phyloP scores from a whole-genome alignment of 2,888 invertebrate genomes.

The Archips crataeganus region DNA sequence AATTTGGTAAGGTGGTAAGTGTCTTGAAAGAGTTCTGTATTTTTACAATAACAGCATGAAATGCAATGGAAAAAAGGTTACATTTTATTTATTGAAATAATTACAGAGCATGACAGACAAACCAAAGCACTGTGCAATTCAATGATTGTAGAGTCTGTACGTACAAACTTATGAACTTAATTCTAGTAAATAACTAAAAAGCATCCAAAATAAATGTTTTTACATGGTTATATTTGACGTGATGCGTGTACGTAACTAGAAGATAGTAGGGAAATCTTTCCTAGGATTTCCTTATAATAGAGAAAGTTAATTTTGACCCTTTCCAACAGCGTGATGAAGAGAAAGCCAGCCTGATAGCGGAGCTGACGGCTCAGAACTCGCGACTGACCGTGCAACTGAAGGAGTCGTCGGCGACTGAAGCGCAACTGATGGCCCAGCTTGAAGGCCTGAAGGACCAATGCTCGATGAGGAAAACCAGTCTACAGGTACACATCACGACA shows the following conservation, averaged over 20 bases:
- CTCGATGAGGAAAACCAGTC: conserved; percentile 91
- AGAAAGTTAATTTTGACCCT: conserved; percentile 43
- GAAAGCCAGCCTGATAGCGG: conserved; percentile 91
- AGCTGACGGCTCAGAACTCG: conserved; percentile 95
- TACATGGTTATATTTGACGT: too few relatives aligned
- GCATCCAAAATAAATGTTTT: too few relatives aligned
- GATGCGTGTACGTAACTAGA: neutral
- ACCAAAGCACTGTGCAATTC: too few relatives aligned
- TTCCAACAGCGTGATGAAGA: conserved; percentile 89
- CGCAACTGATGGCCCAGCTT: conserved; percentile 92
- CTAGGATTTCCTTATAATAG: neutral
- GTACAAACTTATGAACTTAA: too few relatives aligned
- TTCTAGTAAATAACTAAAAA: too few relatives aligned
- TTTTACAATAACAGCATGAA: too few relatives aligned
- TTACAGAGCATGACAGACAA: too few relatives aligned
- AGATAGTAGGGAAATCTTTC: neutral
- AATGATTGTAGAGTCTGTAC: too few relatives aligned
- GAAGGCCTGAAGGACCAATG: conserved; percentile 94
- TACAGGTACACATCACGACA: conserved; percentile 83
- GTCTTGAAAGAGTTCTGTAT: too few relatives aligned
- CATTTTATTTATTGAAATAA: too few relatives aligned
- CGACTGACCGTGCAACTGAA: conserved; percentile 94
- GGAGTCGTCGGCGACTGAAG: conserved; percentile 92
- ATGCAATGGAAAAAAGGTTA: too few relatives aligned
- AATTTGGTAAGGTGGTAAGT: too few relatives aligned